These are phyloP conservation scores for Phymanthus crucifer DNA, from an alignment of 92 coral and sea anemone genomes.

Conservation along the genomic window DNA sequence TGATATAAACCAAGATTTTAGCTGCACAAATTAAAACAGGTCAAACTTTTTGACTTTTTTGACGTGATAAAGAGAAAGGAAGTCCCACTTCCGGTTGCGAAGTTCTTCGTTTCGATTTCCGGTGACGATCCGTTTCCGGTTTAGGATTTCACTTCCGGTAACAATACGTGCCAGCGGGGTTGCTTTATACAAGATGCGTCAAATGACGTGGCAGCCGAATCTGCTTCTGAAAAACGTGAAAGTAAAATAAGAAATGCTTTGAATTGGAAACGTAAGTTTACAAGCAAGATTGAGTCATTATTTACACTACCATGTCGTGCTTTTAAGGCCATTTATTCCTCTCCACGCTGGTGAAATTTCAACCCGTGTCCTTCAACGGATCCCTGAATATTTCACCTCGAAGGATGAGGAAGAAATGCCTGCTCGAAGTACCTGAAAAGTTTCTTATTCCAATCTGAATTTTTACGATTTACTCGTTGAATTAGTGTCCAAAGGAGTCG, in stretches of 20 bases:
- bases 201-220: constrained; percentile 58
- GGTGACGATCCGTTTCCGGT: constrained; percentile 30
- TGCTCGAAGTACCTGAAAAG: constrained; percentile 21
- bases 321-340: constrained; percentile 33
- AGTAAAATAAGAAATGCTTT: constrained; percentile 37
- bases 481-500: constrained; percentile 42
- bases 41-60: background rate
- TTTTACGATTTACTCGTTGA: constrained; percentile 47
- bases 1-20: background rate
- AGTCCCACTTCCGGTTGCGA: constrained; percentile 1
- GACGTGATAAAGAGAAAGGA: background rate
- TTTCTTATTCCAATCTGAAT: constrained; percentile 29
- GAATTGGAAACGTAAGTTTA: constrained; percentile 40
- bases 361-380: constrained; percentile 24
- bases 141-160: constrained; percentile 36
- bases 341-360: constrained; percentile 47
- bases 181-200: constrained; percentile 38
- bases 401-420: constrained; percentile 30
- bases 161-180: constrained; percentile 27
- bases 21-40: background rate
- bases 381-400: constrained; percentile 31
- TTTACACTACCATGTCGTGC: constrained; percentile 5
- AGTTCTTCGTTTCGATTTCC: constrained; percentile 5
- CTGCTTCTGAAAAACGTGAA: constrained; percentile 29
- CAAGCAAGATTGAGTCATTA: background rate